Percentiles rank a stretch among this genome's conserved stretches.
Evolutionary conservation across 2,113 vertebrate species (phyloP).

Genomic region (Rhabdornis inornatus): DNA sequence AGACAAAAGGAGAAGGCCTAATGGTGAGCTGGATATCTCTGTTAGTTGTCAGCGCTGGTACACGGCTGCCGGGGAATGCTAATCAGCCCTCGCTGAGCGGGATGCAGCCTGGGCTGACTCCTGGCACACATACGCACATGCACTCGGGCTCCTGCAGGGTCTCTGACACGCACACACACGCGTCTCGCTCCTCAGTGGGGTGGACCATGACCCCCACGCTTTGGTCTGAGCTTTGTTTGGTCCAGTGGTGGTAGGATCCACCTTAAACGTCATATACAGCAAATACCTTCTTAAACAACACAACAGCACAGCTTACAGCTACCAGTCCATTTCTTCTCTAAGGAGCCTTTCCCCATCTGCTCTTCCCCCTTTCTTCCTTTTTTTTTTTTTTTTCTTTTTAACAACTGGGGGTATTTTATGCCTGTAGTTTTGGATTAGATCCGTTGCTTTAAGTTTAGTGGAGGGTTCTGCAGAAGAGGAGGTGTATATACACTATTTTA

Average conservation of each 20-base stretch:
- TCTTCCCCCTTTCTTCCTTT: background rate
- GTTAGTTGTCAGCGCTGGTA: slow-evolving; percentile 91
- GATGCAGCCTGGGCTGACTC: slow-evolving; percentile 23
- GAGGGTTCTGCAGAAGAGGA: slow-evolving; percentile 71
- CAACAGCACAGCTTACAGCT: slow-evolving; percentile 83
- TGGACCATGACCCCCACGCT: slow-evolving; percentile 80
- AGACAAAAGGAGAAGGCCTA: slow-evolving; percentile 83
- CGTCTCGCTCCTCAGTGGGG: background rate
- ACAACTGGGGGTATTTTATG: slow-evolving; percentile 70
- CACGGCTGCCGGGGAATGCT: slow-evolving; percentile 88
- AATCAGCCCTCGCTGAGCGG: slow-evolving; percentile 75
- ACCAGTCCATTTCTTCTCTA: slow-evolving; percentile 68
- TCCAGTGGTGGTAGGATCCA: slow-evolving; percentile 83
- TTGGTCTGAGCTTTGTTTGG: slow-evolving; percentile 84
- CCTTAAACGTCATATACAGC: slow-evolving; percentile 87
- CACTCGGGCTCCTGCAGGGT: background rate
- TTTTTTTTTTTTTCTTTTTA: background rate
- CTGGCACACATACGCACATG: background rate
- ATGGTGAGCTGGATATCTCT: slow-evolving; percentile 90
- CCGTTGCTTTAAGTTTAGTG: slow-evolving; percentile 75
- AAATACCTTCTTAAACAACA: slow-evolving; percentile 90
- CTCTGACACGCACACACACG: background rate
- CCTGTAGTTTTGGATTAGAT: slow-evolving; percentile 77
- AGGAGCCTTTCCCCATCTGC: background rate
- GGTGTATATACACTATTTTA: slow-evolving; percentile 64